These are phyloP conservation scores for Zeugodacus cucurbitae DNA, from an alignment of 1,140 invertebrate species.

Conservation along the genomic window DNA sequence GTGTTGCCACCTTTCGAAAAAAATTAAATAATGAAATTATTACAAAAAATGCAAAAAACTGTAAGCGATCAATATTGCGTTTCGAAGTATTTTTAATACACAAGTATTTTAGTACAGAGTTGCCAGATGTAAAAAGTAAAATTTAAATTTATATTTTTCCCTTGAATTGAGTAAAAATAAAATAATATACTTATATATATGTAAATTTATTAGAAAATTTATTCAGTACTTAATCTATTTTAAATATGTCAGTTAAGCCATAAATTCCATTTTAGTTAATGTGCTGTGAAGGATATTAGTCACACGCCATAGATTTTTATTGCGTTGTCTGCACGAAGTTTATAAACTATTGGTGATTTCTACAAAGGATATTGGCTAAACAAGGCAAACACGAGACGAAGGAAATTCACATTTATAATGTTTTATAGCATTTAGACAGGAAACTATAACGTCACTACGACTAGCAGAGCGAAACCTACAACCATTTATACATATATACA, in stretches of 20 bases:
- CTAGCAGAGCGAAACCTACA: background rate
- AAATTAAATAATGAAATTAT: too few relatives aligned
- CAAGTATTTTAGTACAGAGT: too few relatives aligned
- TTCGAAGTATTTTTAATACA: too few relatives aligned
- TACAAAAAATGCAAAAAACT: too few relatives aligned
- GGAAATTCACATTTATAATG: background rate
- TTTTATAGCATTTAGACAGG: background rate
- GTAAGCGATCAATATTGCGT: too few relatives aligned
- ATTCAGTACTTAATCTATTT: background rate
- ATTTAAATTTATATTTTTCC: too few relatives aligned
- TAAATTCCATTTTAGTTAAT: slow-evolving; percentile 22
- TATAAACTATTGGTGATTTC: background rate
- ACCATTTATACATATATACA: background rate
- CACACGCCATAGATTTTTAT: slow-evolving; percentile 16
- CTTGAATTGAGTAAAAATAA: too few relatives aligned
- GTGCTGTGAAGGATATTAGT: slow-evolving; percentile 16
- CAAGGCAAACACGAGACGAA: background rate
- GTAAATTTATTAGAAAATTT: too few relatives aligned
- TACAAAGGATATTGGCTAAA: background rate
- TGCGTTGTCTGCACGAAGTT: background rate
- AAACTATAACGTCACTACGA: background rate
- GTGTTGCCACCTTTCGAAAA: too few relatives aligned
- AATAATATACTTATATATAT: too few relatives aligned
- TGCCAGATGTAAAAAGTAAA: too few relatives aligned
- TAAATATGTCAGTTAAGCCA: background rate